These are phyloP conservation scores for Calameuta filiformis DNA, from an alignment of 2,888 invertebrate species.

Conservation along the genomic window DNA sequence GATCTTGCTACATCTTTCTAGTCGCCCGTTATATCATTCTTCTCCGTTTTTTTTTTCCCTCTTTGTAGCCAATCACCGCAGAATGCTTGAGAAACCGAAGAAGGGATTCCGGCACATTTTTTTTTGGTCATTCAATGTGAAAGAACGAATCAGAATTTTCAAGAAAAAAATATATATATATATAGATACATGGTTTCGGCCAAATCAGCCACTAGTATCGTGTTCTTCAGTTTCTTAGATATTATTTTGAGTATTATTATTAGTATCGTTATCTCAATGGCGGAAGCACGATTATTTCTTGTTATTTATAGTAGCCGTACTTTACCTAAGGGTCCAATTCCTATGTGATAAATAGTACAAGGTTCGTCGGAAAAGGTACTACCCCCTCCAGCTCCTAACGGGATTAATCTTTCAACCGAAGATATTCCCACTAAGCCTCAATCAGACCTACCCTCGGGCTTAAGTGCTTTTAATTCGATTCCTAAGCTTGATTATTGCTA, in stretches of 20 bases:
- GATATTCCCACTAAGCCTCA: slow-evolving; percentile 35
- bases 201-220: neutral
- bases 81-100: neutral
- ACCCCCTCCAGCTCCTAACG: slow-evolving; percentile 13
- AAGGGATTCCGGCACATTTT: neutral
- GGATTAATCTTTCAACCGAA: slow-evolving; percentile 36
- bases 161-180: neutral
- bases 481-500: slow-evolving; percentile 8
- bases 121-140: too few relatives aligned
- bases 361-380: neutral
- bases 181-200: neutral
- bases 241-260: too few relatives aligned
- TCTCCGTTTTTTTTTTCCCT: neutral
- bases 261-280: neutral
- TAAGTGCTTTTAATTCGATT: slow-evolving; percentile 34
- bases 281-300: neutral
- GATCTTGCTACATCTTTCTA: neutral
- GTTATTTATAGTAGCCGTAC: neutral
- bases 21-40: neutral
- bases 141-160: too few relatives aligned
- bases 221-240: neutral
- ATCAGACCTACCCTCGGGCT: slow-evolving; percentile 21
- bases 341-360: neutral
- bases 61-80: neutral
- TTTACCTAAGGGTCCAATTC: neutral